phyloP scores from a whole-genome alignment of 2,888 invertebrate genomes.

The Clivina fossor region DNA sequence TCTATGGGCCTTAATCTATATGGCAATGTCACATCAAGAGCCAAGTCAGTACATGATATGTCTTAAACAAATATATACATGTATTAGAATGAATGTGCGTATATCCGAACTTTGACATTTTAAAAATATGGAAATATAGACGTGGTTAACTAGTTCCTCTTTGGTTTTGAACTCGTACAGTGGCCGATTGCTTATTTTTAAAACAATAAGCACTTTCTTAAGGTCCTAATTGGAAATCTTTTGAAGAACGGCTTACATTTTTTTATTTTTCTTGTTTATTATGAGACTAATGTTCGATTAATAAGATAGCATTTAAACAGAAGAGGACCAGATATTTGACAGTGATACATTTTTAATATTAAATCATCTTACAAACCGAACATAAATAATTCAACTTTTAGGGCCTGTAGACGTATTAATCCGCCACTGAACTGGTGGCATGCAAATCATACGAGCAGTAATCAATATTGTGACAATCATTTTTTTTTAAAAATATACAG shows the following conservation, averaged over 20 bases:
- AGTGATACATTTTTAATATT: no score
- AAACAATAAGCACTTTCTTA: no score
- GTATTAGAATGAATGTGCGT: constrained; percentile 24
- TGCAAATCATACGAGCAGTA: constrained; percentile 16
- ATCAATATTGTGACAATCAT: constrained; percentile 18
- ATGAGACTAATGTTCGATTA: no score
- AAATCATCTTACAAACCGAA: no score
- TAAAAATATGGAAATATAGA: constrained; percentile 20
- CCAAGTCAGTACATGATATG: constrained; percentile 28
- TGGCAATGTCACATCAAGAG: constrained; percentile 26
- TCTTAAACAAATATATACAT: constrained; percentile 26
- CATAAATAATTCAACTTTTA: no score
- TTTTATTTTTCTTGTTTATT: no score
- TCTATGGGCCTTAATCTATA: neutral
- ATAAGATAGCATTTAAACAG: no score
- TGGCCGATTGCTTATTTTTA: no score
- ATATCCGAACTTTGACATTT: constrained; percentile 19
- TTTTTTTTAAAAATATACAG: constrained; percentile 26
- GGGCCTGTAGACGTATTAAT: no score
- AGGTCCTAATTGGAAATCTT: no score
- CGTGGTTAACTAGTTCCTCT: constrained; percentile 27
- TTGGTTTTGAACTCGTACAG: constrained; percentile 21
- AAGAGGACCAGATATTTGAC: no score
- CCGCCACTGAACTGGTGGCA: constrained; percentile 22
- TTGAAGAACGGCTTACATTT: no score